These are phyloP conservation scores for Lasioglossum albipes DNA, from an alignment of 1,140 invertebrate genomes.

Conservation along the genomic window DNA sequence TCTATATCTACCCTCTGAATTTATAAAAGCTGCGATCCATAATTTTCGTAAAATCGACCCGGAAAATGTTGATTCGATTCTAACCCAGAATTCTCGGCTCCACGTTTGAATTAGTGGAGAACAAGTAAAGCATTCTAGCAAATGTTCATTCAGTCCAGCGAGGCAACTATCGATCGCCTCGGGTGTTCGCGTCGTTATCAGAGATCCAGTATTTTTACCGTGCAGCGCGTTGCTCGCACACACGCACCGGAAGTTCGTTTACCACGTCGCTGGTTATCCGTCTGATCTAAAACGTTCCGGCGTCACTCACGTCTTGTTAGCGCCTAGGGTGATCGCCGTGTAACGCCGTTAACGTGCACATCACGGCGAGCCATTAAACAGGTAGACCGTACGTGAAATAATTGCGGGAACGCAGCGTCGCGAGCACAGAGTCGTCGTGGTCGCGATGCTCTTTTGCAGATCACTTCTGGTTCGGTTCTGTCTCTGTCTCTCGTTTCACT, in stretches of 20 bases:
- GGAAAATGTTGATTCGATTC: too few species aligned
- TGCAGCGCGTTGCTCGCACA: conserved; percentile 1
- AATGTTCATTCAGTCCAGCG: neutral
- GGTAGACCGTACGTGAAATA: conserved; percentile 59
- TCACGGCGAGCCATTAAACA: conserved; percentile 63
- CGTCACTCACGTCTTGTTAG: conserved; percentile 71
- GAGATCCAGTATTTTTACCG: neutral
- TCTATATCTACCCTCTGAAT: neutral
- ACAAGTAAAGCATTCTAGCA: neutral
- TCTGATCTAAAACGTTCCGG: conserved; percentile 69
- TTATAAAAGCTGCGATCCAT: too few species aligned
- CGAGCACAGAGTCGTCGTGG: neutral
- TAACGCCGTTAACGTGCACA: conserved; percentile 66
- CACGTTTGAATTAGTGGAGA: too few species aligned
- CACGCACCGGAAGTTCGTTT: conserved; percentile 54
- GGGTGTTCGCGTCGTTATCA: neutral
- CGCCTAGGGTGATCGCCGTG: conserved; percentile 66
- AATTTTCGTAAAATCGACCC: too few species aligned
- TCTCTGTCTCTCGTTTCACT: conserved; percentile 31
- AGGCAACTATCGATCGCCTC: neutral
- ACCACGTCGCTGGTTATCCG: conserved; percentile 56
- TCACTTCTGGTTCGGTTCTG: neutral
- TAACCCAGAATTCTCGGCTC: too few species aligned
- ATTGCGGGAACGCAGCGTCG: conserved; percentile 44
- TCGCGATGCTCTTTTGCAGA: conserved; percentile 23